A percentile compares a stretch with the other conserved stretches of the same genome.
Conservation (phyloP, 2,113 vertebrate genomes). For the Anarrhichthys ocellatus region DNA sequence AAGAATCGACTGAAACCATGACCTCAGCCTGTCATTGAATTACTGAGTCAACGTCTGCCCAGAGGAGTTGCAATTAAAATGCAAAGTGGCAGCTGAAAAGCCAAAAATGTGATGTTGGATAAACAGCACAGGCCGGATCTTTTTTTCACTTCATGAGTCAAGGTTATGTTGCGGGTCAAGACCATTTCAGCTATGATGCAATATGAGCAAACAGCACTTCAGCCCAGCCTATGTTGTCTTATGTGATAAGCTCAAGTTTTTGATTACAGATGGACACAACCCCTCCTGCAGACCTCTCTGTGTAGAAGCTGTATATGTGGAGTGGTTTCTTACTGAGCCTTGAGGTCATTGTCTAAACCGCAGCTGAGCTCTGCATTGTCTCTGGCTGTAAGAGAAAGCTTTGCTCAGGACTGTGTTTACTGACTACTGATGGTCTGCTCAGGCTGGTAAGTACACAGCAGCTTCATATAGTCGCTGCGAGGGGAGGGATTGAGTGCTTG, state of each 20-base stretch:
- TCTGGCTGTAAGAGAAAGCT: constrained; percentile 44
- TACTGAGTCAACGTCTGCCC: constrained; percentile 36
- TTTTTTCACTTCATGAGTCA: constrained; percentile 23
- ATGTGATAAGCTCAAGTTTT: constrained; percentile 14
- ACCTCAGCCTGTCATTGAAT: constrained; percentile 51
- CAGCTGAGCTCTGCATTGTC: constrained; percentile 51
- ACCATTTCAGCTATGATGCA: neutral
- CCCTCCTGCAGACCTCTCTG: constrained; percentile 1
- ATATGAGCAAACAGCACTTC: neutral
- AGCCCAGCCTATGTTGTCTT: constrained; percentile 26
- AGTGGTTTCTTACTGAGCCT: constrained; percentile 31
- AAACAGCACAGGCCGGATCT: constrained; percentile 6
- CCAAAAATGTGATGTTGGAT: neutral
- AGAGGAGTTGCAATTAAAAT: constrained; percentile 20
- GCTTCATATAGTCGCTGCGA: neutral
- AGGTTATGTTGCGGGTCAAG: constrained; percentile 19
- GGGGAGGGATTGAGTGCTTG: constrained; percentile 7
- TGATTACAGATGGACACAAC: constrained; percentile 7
- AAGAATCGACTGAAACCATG: constrained; percentile 54
- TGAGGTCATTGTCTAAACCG: constrained; percentile 56
- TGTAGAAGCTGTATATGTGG: neutral
- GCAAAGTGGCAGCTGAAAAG: neutral
- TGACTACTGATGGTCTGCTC: constrained; percentile 50
- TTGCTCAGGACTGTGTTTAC: constrained; percentile 50
- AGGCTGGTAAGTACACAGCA: constrained; percentile 5